Base-by-base conservation (phyloP, 2,888 invertebrate genomes). In the Syritta pipiens region DNA sequence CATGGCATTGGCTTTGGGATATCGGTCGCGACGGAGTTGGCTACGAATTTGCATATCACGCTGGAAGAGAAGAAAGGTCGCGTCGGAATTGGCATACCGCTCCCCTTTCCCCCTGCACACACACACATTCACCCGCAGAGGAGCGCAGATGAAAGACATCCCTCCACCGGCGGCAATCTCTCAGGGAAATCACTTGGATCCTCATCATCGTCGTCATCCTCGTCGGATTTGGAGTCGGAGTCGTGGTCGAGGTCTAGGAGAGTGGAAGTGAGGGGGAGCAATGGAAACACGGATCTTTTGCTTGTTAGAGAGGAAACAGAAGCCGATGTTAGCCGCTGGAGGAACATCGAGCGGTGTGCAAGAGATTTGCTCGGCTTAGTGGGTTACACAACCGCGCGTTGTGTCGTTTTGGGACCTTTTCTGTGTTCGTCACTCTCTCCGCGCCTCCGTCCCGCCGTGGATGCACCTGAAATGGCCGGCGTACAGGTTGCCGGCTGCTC, bases 111-210 rank as follows among this genome's bases (percentile, higher is more conserved):
- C 30, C 44, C 10, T 67, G 12, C 12, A 63, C 55, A 19, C 26
- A 46, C 48, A 57, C 63, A 69, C 67, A 48, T 57, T 22, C 49
- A 53, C 57, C 72, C 60, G 32, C 35, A 35, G 63, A 71, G 46
- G 46, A 46, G 35, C 53, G 59, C 46, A 65, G 53, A 77, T 71
- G 77, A 71, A 65, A 77, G 71, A 65, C 71, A 71, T 71, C 77
- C 51, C 71, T 71, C 65, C 65, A 71, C 65, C 72, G 65, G 67
- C 60, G 77, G 72, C 71, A 79, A 79, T 81, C 74, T 81, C 57
- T 72, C 74, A 81, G 74, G 57, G 57, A 81, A 81, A 81, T 81
- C 79, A 81, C 77, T 74, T 81, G 79, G 79, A 74, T 74, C 79
- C 57, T 81, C 79, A 55, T 72, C 57, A 49, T 67, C 71, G 14